Base-by-base conservation (phyloP, 2,888 invertebrate species). In the Lithophane ornitopus region DNA sequence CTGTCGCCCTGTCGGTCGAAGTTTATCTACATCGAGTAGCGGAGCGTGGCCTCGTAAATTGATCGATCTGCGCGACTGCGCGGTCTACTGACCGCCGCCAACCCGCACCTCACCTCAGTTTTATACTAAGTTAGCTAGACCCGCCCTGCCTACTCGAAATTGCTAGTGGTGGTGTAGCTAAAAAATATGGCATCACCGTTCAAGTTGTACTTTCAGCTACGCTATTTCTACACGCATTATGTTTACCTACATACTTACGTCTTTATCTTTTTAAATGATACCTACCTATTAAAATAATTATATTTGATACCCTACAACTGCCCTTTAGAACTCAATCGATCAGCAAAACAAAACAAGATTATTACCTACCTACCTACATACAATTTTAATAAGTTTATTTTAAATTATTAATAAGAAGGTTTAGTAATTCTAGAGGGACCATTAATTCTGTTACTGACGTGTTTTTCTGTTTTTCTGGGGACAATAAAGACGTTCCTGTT, bases 401-500 rank as follows among this genome's bases (percentile, higher is more conserved):
- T 12, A 74, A 61, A 79, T 77, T 68, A 46, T 34, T 34, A 34
- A 34, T 34, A 71, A 9, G 80, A 79, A 34, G 76, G 74, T 39
- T 79, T 82, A 41, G 52, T 73, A 11, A 76, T 68, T 82, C 65
- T 81, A 49, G 74, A 76, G 63, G 73, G 61, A 28, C 56, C 70
- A 19, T 46, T 74, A 16, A 65, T 54, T 62, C 56, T 74, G 22
- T 62, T 81, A 61, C n/a, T 73, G 34, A 63, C 28, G 6, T 49
- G 52, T 4, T 58, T 44, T 22, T 56, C 72, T 34, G 70, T 80
- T 41, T 66, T 76, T 34, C 58, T 81, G 11, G 80, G 70, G 9
- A 83, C 81, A 46, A 83, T 78, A 77, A 88, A 89, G 54, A 89
- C 73, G 19, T 85, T 85, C 76, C 82, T 76, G 39, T 79, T 74